phyloP scores from a whole-genome alignment of 2,113 vertebrate species.

The Brachyistius frenatus region DNA sequence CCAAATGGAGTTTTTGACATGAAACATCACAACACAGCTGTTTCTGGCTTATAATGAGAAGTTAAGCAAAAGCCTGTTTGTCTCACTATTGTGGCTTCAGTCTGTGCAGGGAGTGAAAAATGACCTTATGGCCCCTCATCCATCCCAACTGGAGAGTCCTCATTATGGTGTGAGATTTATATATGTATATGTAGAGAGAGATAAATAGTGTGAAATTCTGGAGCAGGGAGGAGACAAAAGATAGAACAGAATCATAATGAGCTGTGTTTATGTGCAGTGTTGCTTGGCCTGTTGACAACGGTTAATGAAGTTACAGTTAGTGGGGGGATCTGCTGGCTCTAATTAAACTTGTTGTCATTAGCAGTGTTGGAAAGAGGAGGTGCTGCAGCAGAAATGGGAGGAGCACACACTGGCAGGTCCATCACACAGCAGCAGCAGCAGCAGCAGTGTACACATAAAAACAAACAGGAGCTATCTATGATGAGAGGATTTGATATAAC shows the following conservation, averaged over 20 bases:
- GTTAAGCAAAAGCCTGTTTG: constrained; percentile 41
- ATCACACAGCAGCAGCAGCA: constrained; percentile 57
- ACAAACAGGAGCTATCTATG: constrained; percentile 27
- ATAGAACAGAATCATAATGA: constrained; percentile 80
- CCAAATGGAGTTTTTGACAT: constrained; percentile 18
- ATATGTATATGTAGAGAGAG: constrained; percentile 49
- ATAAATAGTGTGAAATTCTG: constrained; percentile 52
- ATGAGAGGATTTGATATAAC: constrained; percentile 36
- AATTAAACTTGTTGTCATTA: constrained; percentile 91
- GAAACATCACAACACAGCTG: constrained; percentile 3
- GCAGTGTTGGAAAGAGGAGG: constrained; percentile 84
- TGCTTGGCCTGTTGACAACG: constrained; percentile 83
- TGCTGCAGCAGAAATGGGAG: constrained; percentile 64
- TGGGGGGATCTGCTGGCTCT: constrained; percentile 79
- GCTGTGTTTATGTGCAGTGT: constrained; percentile 84
- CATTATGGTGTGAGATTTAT: constrained; percentile 72
- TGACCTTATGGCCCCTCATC: constrained; percentile 63
- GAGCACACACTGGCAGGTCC: constrained; percentile 62
- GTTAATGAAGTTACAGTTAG: constrained; percentile 86
- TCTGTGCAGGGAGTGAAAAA: constrained; percentile 71
- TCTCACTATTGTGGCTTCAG: constrained; percentile 51
- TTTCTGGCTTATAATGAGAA: constrained; percentile 34
- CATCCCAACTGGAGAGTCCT: constrained; percentile 67
- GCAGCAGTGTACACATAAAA: constrained; percentile 20
- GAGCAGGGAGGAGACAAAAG: constrained; percentile 70